These are phyloP conservation scores for Hypothenemus hampei DNA, from an alignment of 1,140 invertebrate species.

Conservation along the genomic window DNA sequence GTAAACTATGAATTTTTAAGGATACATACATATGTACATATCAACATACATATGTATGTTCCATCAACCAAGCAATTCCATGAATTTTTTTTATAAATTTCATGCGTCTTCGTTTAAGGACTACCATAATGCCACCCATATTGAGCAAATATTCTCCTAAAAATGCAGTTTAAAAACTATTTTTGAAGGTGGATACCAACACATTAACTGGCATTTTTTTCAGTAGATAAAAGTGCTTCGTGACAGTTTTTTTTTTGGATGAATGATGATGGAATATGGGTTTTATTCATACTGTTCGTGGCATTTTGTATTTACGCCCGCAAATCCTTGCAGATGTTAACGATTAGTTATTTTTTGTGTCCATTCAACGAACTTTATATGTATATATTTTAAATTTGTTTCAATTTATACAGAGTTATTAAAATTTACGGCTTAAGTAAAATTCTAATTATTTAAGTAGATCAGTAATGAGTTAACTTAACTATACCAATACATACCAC, in stretches of 20 bases:
- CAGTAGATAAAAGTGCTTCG: background rate
- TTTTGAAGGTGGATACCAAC: constrained; percentile 17
- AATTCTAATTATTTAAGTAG: background rate
- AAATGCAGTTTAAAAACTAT: constrained; percentile 15
- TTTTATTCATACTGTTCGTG: constrained; percentile 1
- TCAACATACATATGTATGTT: background rate
- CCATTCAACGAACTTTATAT: too few relatives aligned
- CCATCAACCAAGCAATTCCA: background rate
- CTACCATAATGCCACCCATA: constrained; percentile 12
- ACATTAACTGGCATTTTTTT: constrained; percentile 23
- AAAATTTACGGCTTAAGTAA: too few relatives aligned
- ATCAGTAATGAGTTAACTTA: background rate
- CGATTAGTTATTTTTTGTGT: too few relatives aligned
- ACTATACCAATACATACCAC: too few relatives aligned
- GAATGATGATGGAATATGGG: background rate
- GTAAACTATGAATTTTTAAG: too few relatives aligned
- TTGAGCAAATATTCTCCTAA: constrained; percentile 9
- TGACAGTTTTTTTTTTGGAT: constrained; percentile 8
- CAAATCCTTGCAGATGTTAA: constrained; percentile 13
- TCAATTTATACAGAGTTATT: too few relatives aligned
- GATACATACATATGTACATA: background rate
- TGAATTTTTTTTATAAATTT: constrained; percentile 10
- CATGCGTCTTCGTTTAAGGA: constrained; percentile 19
- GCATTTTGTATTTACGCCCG: constrained; percentile 18
- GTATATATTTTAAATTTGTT: too few relatives aligned